A percentile compares a stretch with the other conserved stretches of the same genome.
These are phyloP conservation scores for Suncus etruscus DNA, from an alignment of 2,113 vertebrate genomes.

Conservation along the genomic window DNA sequence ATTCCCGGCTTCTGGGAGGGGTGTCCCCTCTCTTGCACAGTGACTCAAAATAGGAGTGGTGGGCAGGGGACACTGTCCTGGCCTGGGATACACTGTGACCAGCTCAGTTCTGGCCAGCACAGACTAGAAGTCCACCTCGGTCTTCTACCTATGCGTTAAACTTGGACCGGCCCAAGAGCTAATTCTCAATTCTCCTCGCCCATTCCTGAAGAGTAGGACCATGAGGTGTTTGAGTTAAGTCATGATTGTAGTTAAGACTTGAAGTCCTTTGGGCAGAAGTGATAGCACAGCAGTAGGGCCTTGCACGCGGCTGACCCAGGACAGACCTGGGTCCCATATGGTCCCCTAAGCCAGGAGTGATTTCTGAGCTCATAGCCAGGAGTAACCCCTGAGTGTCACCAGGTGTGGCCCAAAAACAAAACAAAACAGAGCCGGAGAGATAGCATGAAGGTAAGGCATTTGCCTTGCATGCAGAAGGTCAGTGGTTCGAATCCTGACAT, in stretches of 20 bases:
- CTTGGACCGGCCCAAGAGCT: not conserved
- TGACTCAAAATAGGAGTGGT: not conserved
- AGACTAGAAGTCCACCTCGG: not conserved
- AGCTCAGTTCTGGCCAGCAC: slow-evolving; percentile 17
- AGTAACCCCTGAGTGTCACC: too few species aligned
- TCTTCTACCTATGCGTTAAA: not conserved
- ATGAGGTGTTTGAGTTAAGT: not conserved
- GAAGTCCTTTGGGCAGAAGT: not conserved
- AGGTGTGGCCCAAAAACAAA: too few species aligned
- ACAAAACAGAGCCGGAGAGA: too few species aligned
- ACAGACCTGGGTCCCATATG: too few species aligned
- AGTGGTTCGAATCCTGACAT: too few species aligned
- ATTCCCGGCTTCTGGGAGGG: not conserved
- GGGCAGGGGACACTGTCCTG: not conserved
- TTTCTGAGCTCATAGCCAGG: too few species aligned
- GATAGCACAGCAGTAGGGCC: too few species aligned
- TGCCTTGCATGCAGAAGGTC: too few species aligned
- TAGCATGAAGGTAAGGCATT: too few species aligned
- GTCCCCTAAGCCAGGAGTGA: too few species aligned
- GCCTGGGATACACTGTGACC: not conserved
- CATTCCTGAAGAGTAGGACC: not conserved
- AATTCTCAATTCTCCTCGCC: not conserved
- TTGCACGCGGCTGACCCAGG: too few species aligned
- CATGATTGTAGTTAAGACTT: not conserved
- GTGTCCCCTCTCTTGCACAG: not conserved